Base-by-base conservation (phyloP, 2,888 invertebrate genomes). In the Aleiodes testaceus region DNA sequence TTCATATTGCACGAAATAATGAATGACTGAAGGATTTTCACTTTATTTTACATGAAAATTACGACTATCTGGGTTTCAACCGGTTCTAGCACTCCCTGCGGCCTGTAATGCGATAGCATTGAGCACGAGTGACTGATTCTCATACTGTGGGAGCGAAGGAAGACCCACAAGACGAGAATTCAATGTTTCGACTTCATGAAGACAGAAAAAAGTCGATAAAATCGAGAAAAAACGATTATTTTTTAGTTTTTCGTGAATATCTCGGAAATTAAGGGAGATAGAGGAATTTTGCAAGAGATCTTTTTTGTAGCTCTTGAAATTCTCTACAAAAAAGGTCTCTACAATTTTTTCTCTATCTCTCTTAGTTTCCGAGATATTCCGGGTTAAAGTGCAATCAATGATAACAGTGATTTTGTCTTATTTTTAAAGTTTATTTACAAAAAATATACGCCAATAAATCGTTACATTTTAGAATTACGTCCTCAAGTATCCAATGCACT, bases 41-140 rank as follows among this genome's bases (percentile, higher is more conserved):
- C 20, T 14, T 16, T 1, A 63, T n/a, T 36, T 36, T 20, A 3
- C 20, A 45, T 63, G 7, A 20, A 12, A 42, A 20, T 61, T 5
- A 36, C 3, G 20, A 16, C 6, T 18, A 16, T 7, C 22, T 44
- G 16, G 20, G 16, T 63, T 71, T 67, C 55, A 79, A 85, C 85
- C 84, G 82, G 85, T 85, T 84, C 42, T 36, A 36, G 36, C 76
- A 71, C 50, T 52, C 69, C 66, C 72, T 72, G 78, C 69, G 75
- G 77, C 65, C 55, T 68, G 82, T 81, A 82, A 83, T 72, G 42
- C 76, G 82, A 85, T 79, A 80, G 72, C 79, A 81, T 82, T 75
- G 79, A 81, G 75, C 76, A 77, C 71, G 74, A 76, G 69, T 74
- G 77, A 69, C 72, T 73, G 66, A 74, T 70, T 69, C 47, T 36